Base-by-base conservation (phyloP, 2,888 invertebrate genomes). In the Ectropis crepuscularia region DNA sequence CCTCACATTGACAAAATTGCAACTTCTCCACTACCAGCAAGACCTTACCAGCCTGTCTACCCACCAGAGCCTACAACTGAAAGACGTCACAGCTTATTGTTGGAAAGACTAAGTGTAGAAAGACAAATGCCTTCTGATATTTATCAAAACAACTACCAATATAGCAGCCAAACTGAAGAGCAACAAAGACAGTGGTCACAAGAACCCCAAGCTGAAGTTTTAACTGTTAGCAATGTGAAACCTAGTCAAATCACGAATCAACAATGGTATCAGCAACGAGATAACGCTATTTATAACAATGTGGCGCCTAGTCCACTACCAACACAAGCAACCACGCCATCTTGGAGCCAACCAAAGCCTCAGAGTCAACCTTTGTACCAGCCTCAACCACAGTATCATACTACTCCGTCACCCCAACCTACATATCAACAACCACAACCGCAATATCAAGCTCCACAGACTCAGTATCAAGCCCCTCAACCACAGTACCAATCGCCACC, bases 211-310 rank as follows among this genome's bases (percentile, higher is more conserved):
- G 87, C 91, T 6, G 92, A 92, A 75, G 86, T 92, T 43, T 72
- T 92, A 2, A 87, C 81, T 28, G 87, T 89, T 2, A 90, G 89
- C 64, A 92, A 92, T 67, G 88, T 92, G 0, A 92, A 92, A 66
- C 92, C 92, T 4, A 92, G 92, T 71, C 80, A 81, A 9, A 89
- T 92, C 37, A 88, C 86, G 7, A 92, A 91, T 62, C 88, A 89
- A 60, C 89, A 92, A 67, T 92, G 92, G 92, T 92, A 88, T 63
- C 90, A 91, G 72, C 88, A 89, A 45, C 85, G 79, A 65, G 87
- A 88, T 58, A 87, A 87, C 65, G 71, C 74, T 10, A 72, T 82
- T 58, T 86, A 85, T 57, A 88, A 88, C 68, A 87, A 87, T 62
- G 75, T 82, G 7, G 68, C 77, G 38, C 78, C 84, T 5, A 74